A percentile compares a stretch with the other conserved stretches of the same genome.
Evolutionary conservation across 2,888 invertebrate genomes (phyloP).

Genomic region (Eristalis intricaria): DNA sequence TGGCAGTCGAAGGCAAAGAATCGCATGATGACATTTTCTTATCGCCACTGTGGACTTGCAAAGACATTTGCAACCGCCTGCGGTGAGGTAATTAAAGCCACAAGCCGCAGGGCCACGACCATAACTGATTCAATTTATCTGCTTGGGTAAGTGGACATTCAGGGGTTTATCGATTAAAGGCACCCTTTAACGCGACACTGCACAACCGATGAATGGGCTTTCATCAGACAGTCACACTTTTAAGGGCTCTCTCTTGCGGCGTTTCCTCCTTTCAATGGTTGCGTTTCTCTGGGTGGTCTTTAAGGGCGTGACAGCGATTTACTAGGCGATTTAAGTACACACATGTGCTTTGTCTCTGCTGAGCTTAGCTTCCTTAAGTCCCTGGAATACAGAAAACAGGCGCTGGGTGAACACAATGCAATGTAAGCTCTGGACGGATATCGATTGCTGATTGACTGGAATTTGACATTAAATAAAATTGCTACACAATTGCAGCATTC

Average conservation of each 20-base stretch:
- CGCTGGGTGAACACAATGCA: too few species aligned
- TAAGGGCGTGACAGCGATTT: neutral
- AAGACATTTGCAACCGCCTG: conserved; percentile 15
- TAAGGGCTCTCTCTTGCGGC: conserved; percentile 3
- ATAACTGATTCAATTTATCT: conserved; percentile 38
- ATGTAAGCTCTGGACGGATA: too few species aligned
- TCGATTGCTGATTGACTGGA: too few species aligned
- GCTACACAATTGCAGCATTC: too few species aligned
- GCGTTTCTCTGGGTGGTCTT: neutral
- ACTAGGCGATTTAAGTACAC: neutral
- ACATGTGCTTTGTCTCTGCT: too few species aligned
- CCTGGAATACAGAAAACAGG: too few species aligned
- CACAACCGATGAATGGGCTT: conserved; percentile 21
- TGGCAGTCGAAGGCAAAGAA: conserved; percentile 10
- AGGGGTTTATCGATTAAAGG: conserved; percentile 43
- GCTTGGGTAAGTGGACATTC: conserved; percentile 27
- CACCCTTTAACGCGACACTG: conserved; percentile 29
- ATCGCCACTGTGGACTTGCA: neutral
- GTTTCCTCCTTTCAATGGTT: neutral
- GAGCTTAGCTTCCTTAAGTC: too few species aligned
- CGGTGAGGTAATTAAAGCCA: neutral
- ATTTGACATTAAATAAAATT: too few species aligned
- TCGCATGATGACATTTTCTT: conserved; percentile 27
- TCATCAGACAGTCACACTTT: conserved; percentile 20
- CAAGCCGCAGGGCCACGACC: neutral